phyloP scores from a whole-genome alignment of 2,888 invertebrate genomes.

The Lochmaea capreae region DNA sequence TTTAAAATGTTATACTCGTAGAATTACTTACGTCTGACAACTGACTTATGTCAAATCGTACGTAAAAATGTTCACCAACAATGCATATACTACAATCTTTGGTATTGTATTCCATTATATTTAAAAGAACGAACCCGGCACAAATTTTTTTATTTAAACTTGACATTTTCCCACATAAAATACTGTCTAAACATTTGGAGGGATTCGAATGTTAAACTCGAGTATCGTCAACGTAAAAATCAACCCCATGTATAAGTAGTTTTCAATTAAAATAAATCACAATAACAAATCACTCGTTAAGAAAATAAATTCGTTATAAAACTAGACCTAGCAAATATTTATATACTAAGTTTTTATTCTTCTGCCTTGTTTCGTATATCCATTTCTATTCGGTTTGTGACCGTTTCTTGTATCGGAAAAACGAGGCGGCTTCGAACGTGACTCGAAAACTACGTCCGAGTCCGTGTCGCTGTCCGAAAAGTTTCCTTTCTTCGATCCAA shows the following conservation, averaged over 20 bases:
- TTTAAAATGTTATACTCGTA: no score
- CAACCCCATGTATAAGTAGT: background rate
- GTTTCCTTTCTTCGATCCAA: slow-evolving; percentile 72
- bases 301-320: slow-evolving; percentile 17
- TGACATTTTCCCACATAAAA: no score
- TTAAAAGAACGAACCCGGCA: no score
- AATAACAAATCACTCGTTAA: slow-evolving; percentile 14
- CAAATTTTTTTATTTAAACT: no score
- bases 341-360: slow-evolving; percentile 66
- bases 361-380: slow-evolving; percentile 68
- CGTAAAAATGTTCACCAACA: no score
- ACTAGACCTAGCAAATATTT: slow-evolving; percentile 10
- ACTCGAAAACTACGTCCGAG: slow-evolving; percentile 87
- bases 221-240: background rate
- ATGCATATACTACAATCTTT: no score
- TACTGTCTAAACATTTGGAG: no score
- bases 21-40: no score
- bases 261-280: slow-evolving; percentile 21
- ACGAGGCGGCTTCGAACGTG: slow-evolving; percentile 71
- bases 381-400: slow-evolving; percentile 68
- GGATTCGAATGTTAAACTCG: no score
- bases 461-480: slow-evolving; percentile 85
- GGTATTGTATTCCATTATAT: no score
- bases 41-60: no score
- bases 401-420: slow-evolving; percentile 71